These are phyloP conservation scores for Anguilla marmorata DNA, from an alignment of 2,797 vertebrate genomes.

Conservation along the genomic window DNA sequence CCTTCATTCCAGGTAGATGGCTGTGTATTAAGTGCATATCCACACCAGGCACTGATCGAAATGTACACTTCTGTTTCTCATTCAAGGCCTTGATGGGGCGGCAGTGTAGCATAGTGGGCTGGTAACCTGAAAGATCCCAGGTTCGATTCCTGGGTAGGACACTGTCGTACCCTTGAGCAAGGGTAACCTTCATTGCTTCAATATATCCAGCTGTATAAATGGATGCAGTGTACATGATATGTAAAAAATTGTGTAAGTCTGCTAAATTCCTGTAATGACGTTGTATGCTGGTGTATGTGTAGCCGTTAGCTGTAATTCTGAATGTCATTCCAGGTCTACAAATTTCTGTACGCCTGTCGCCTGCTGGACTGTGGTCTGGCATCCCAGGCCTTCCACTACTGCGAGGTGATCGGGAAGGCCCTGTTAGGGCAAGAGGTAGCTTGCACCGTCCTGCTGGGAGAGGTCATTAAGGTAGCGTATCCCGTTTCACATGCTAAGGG, in stretches of 20 bases:
- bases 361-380: constrained; percentile 82
- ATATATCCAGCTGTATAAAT: no score
- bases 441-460: constrained; percentile 66
- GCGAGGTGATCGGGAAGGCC: constrained; percentile 72
- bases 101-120: no score
- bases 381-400: constrained; percentile 87
- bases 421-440: constrained; percentile 67
- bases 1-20: constrained; percentile 83
- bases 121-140: background rate
- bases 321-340: constrained; percentile 75
- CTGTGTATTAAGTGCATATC: background rate
- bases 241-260: no score
- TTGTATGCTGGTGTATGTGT: background rate
- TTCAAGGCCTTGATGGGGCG: background rate
- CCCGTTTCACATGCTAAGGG: background rate
- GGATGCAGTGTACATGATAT: no score
- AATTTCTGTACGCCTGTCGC: constrained; percentile 85
- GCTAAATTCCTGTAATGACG: no score
- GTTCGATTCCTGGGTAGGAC: no score
- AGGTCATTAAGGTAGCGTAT: constrained; percentile 78
- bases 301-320: background rate
- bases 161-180: no score
- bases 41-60: background rate
- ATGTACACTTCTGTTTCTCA: background rate
- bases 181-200: no score